Evolutionary conservation across 1,140 invertebrate species (phyloP).

Genomic region (Tetranychus cinnabarinus): DNA sequence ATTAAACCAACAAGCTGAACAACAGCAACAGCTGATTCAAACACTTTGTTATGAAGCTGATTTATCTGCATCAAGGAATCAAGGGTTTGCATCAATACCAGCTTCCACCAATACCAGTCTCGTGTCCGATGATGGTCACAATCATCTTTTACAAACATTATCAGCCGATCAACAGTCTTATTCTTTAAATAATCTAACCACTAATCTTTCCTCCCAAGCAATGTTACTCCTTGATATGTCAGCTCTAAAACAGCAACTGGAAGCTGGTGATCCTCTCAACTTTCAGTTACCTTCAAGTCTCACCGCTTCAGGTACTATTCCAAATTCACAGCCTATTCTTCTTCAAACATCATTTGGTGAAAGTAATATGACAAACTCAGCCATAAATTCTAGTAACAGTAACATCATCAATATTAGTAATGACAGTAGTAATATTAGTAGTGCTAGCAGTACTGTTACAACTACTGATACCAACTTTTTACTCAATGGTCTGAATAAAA

Average conservation of each 20-base stretch:
- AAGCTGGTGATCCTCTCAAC: background rate
- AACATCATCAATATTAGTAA: too few relatives aligned
- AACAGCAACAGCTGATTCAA: constrained; percentile 17
- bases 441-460: too few relatives aligned
- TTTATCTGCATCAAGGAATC: constrained; percentile 18
- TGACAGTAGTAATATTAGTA: too few relatives aligned
- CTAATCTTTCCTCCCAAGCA: background rate
- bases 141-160: too few relatives aligned
- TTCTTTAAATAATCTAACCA: background rate
- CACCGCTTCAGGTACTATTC: background rate
- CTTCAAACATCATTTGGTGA: background rate
- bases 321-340: background rate
- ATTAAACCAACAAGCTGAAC: constrained; percentile 12
- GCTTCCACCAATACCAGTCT: constrained; percentile 5
- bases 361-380: too few relatives aligned
- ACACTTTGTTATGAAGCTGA: constrained; percentile 6
- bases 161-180: too few relatives aligned
- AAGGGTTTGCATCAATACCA: constrained; percentile 15
- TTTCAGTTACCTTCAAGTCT: background rate
- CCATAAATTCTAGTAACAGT: too few relatives aligned
- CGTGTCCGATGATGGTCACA: background rate
- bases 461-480: too few relatives aligned
- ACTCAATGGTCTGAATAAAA: too few relatives aligned
- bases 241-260: background rate
- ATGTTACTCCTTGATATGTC: background rate